phyloP scores from a whole-genome alignment of 2,888 invertebrate species.

The Cotesia congregata region DNA sequence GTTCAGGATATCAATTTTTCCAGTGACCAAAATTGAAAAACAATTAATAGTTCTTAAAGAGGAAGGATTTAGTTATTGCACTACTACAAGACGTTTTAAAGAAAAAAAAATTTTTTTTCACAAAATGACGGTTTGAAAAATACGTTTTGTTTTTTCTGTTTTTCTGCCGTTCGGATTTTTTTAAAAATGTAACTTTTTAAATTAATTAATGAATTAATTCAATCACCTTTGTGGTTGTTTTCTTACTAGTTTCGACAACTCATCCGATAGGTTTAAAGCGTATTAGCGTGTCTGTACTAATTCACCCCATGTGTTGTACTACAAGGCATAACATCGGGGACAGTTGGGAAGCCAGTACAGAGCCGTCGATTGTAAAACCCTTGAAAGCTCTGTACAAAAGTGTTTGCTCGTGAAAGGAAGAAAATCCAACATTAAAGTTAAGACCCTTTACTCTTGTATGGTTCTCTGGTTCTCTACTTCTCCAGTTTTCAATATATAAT shows the following conservation, averaged over 20 bases:
- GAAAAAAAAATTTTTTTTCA: no score
- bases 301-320: slow-evolving; percentile 2
- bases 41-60: no score
- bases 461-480: neutral
- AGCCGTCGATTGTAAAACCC: slow-evolving; percentile 16
- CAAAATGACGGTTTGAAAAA: no score
- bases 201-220: no score
- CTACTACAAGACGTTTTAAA: no score
- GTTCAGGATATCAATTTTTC: no score
- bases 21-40: no score
- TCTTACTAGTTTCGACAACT: neutral
- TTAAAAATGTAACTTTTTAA: no score
- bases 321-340: neutral
- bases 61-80: neutral
- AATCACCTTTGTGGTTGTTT: neutral
- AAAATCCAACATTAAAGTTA: slow-evolving; percentile 22
- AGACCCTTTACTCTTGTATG: neutral
- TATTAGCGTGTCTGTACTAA: neutral
- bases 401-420: slow-evolving; percentile 15
- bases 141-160: no score
- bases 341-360: neutral
- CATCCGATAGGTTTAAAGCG: slow-evolving; percentile 8
- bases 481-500: neutral
- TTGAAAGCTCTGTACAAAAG: slow-evolving; percentile 15
- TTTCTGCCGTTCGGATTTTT: neutral